Conservation (phyloP, 2,797 vertebrate genomes). For the Enteromius radiatus region DNA sequence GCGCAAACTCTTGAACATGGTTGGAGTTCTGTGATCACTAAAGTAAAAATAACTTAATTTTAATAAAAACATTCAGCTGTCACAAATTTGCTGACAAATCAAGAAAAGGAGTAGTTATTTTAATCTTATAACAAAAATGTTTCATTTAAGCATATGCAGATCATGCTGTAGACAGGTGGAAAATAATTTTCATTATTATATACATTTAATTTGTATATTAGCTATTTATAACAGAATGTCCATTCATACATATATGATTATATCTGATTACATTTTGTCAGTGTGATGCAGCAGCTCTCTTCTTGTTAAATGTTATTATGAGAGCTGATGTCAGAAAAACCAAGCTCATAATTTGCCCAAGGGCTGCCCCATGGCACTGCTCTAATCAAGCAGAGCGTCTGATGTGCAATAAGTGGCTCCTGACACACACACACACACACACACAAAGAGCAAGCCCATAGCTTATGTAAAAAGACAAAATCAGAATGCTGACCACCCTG, state of each 20-base stretch:
- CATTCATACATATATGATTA: neutral
- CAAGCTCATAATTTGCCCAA: constrained; percentile 63
- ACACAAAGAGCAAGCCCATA: neutral
- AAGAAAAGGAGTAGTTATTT: no score
- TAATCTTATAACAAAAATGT: no score
- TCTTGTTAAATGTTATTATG: constrained; percentile 43
- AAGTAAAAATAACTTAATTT: no score
- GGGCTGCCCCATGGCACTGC: constrained; percentile 60
- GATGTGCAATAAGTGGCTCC: constrained; percentile 64
- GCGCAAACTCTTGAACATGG: no score
- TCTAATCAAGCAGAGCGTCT: constrained; percentile 69
- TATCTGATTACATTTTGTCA: neutral
- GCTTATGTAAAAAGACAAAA: neutral
- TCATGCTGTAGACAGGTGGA: no score
- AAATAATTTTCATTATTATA: no score
- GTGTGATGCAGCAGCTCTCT: neutral
- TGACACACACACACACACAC: constrained; percentile 54
- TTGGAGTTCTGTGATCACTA: no score
- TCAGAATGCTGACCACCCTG: constrained; percentile 7
- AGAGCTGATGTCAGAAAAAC: constrained; percentile 53
- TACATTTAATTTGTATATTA: no score
- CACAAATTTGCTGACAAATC: no score
- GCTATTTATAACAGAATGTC: neutral
- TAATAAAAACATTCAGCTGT: no score
- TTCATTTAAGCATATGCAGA: neutral